Conservation (phyloP, 2,888 invertebrate genomes). For the Euspilapteryx auroguttella region DNA sequence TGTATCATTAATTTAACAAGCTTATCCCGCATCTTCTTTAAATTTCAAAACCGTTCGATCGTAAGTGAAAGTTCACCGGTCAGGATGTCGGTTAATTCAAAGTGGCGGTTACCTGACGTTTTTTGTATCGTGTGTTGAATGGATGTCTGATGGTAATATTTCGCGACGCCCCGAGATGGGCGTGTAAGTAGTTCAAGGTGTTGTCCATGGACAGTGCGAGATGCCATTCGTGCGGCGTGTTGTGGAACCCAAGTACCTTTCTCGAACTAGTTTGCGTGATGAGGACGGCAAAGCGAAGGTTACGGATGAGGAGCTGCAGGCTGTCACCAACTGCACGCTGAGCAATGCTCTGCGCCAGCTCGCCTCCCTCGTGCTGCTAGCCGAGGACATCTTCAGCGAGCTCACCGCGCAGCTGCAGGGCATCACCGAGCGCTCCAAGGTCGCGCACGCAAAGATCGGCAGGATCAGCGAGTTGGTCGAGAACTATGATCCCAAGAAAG, state of each 20-base stretch:
- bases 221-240: slow-evolving; percentile 90
- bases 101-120: slow-evolving; percentile 61
- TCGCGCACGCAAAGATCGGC: slow-evolving; percentile 69
- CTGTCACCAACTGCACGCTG: slow-evolving; percentile 84
- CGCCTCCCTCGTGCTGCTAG: slow-evolving; percentile 79
- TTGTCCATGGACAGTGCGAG: slow-evolving; percentile 27
- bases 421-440: slow-evolving; percentile 73
- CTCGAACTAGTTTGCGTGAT: slow-evolving; percentile 66
- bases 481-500: slow-evolving; percentile 82
- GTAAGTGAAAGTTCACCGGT: slow-evolving; percentile 47
- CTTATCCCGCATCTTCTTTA: background rate
- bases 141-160: slow-evolving; percentile 44
- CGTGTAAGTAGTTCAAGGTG: slow-evolving; percentile 36
- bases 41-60: no score
- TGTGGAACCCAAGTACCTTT: slow-evolving; percentile 80
- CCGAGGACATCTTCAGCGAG: slow-evolving; percentile 85
- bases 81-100: slow-evolving; percentile 60
- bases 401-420: slow-evolving; percentile 74
- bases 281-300: slow-evolving; percentile 62
- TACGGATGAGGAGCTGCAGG: slow-evolving; percentile 77
- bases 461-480: slow-evolving; percentile 72
- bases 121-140: slow-evolving; percentile 58
- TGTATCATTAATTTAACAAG: no score
- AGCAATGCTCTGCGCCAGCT: slow-evolving; percentile 84
- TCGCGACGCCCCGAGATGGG: slow-evolving; percentile 45